Evolutionary conservation across 64 coral and sea anemone genomes (phyloP), one percentile per base, ranked within the genome.

Genomic region (Montipora foliosa): DNA sequence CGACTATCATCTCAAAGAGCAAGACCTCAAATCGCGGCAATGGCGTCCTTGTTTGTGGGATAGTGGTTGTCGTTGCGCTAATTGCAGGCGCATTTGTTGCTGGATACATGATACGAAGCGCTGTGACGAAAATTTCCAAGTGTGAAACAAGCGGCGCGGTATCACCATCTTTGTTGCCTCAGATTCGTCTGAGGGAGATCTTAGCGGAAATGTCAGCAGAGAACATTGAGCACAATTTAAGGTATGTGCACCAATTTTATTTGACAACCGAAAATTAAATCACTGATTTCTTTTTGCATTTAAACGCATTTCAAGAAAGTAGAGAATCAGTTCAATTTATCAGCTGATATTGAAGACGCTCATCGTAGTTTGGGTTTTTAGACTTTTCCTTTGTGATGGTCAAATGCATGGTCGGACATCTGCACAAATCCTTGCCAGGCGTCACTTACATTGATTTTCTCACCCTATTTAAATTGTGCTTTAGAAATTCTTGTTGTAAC

Each of bases 71-170:
- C 6, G 74, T 97, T 3, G 77, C 81, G 20, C 70, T 97, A 15
- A 67, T 97, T 47, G 74, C 55, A 73, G 93, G 60, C 9, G 89
- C 96, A 48, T 97, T 97, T 87, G 57, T 97, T 17, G 93, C 76
- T 44, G 96, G 96, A 44, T 97, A 97, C 89, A 80, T 97, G 66
- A 70, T 97, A 48, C 71, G 93, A 19, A 95, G 92, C 70, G 93
- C 93, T 46, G 51, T 97, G n/a, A 46, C 81, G 29, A 80, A 91
- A 24, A 21, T 95, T 15, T 55, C 77, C 49, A 80, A 94, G 25
- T 76, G 47, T 49, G 62, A 78, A 55, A 82, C 11, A 90, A 84
- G 83, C 75, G 89, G 37, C 77, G 51, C n/a, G 72, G 67, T 71
- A 17, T 46, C 20, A 55, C 48, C 50, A 74, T 87, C 62, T 72